These are phyloP conservation scores for Limnothrissa miodon DNA, from an alignment of 2,113 vertebrate species.

Conservation along the genomic window DNA sequence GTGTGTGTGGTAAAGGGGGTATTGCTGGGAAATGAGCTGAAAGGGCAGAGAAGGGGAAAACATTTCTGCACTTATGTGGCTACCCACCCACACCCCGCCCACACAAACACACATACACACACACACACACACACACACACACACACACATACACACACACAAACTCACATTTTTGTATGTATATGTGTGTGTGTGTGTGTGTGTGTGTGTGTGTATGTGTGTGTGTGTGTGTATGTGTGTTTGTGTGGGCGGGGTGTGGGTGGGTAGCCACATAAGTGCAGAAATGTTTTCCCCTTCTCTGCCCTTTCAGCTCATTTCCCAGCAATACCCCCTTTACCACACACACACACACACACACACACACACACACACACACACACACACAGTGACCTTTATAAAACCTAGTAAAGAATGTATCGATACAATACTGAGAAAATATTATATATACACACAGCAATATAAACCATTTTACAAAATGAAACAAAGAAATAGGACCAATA, in stretches of 20 bases:
- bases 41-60: not conserved
- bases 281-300: not conserved
- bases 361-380: slow-evolving; percentile 4
- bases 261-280: not conserved
- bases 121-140: slow-evolving; percentile 1
- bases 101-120: slow-evolving; percentile 1
- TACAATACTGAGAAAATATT: not conserved
- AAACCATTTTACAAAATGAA: not conserved
- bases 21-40: slow-evolving; percentile 6
- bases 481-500: not conserved
- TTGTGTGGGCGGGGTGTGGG: not conserved
- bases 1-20: not conserved
- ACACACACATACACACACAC: no score
- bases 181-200: no score
- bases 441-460: not conserved
- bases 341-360: not conserved
- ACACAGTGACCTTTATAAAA: not conserved
- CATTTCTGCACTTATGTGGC: not conserved
- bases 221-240: slow-evolving; percentile 1
- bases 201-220: no score
- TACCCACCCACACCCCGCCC: no score
- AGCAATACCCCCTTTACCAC: not conserved
- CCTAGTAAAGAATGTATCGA: not conserved
- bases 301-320: slow-evolving; percentile 1
- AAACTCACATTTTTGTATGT: no score